These are phyloP conservation scores for Hybognathus amarus DNA, from an alignment of 2,797 vertebrate species.

Conservation along the genomic window DNA sequence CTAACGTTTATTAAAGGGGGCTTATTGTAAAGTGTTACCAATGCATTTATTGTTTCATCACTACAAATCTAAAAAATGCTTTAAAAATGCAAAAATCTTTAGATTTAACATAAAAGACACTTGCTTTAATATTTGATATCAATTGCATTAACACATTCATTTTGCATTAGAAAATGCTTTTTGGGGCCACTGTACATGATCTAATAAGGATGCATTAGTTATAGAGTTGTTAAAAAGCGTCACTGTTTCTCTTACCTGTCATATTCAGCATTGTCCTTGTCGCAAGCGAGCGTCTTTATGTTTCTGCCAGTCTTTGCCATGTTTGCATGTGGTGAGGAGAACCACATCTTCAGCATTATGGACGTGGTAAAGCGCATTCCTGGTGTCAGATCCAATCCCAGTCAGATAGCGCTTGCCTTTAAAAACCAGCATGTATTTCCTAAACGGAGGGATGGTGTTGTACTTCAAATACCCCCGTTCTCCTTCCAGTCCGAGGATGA, in stretches of 20 bases:
- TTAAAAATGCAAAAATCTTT: too few relatives aligned
- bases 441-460: conserved; percentile 94
- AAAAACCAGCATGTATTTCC: conserved; percentile 99
- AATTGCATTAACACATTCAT: too few relatives aligned
- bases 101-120: too few relatives aligned
- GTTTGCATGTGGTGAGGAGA: conserved; percentile 98
- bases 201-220: not conserved
- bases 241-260: conserved; percentile 86
- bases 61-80: too few relatives aligned
- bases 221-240: not conserved
- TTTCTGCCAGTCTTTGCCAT: conserved; percentile 99
- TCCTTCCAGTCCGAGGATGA: conserved; percentile 96
- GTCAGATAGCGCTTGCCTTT: conserved; percentile 99
- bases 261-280: conserved; percentile 94
- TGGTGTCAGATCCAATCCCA: conserved; percentile 97
- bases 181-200: too few relatives aligned
- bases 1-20: not conserved
- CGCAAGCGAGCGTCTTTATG: conserved; percentile 97
- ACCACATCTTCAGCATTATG: conserved; percentile 97
- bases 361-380: conserved; percentile 98
- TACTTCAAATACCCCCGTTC: conserved; percentile 93
- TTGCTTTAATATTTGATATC: too few relatives aligned
- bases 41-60: too few relatives aligned
- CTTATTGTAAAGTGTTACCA: too few relatives aligned
- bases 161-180: too few relatives aligned